Evolutionary conservation across 2,113 vertebrate genomes (phyloP).

Genomic region (Psilopsiagon aurifrons): DNA sequence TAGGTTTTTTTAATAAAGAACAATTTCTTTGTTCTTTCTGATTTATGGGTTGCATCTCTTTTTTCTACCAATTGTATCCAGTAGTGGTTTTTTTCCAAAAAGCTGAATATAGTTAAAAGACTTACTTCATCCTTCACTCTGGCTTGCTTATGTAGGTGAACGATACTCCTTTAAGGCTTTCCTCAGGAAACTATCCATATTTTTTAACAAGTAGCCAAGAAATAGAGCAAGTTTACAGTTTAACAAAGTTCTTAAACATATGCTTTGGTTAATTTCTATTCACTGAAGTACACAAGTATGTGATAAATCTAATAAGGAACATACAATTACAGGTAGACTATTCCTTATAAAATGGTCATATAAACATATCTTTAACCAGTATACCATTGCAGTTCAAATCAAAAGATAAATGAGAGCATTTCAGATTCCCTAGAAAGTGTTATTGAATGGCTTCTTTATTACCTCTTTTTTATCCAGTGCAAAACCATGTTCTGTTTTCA

Average conservation of each 20-base stretch:
- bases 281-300: neutral
- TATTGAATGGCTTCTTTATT: neutral
- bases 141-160: neutral
- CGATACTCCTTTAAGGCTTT: neutral
- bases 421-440: neutral
- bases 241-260: neutral
- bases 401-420: neutral
- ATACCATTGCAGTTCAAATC: neutral
- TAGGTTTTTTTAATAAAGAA: neutral
- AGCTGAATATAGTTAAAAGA: neutral
- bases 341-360: neutral
- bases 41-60: neutral
- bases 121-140: neutral
- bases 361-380: neutral
- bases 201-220: neutral
- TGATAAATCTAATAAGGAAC: neutral
- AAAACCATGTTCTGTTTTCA: neutral
- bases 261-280: neutral
- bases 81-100: neutral
- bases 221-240: neutral
- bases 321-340: neutral
- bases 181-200: neutral
- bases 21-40: neutral
- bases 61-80: neutral
- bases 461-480: neutral